phyloP scores from a whole-genome alignment of 2,113 vertebrate genomes.

The Colistium nudipinnis region DNA sequence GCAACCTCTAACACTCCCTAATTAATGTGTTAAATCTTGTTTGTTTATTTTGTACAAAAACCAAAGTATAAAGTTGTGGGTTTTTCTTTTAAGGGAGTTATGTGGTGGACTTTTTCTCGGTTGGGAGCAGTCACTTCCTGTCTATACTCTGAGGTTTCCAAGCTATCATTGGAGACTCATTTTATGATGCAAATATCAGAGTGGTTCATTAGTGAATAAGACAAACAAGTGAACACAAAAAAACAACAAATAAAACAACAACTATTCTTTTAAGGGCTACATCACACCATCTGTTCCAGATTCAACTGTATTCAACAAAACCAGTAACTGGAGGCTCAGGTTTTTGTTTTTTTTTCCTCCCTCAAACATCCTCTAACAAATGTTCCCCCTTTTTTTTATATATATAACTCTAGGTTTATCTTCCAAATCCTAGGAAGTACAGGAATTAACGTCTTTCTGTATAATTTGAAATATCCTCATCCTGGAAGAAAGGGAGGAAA shows the following conservation, averaged over 20 bases:
- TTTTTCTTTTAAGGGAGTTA: not conserved
- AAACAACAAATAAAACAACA: not conserved
- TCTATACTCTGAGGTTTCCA: not conserved
- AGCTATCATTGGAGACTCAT: not conserved
- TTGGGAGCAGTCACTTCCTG: conserved; percentile 3
- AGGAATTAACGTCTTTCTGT: conserved; percentile 1
- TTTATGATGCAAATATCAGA: not conserved
- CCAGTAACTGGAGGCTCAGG: no score
- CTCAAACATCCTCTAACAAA: not conserved
- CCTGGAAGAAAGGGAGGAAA: no score
- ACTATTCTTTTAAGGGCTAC: not conserved
- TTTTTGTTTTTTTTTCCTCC: conserved; percentile 5
- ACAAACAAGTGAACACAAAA: not conserved
- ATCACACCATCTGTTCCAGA: not conserved
- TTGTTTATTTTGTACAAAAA: not conserved
- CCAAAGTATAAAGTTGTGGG: not conserved
- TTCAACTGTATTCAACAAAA: not conserved
- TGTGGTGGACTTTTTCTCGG: not conserved
- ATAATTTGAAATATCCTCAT: conserved; percentile 8
- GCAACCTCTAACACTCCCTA: not conserved
- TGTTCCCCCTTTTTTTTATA: not conserved
- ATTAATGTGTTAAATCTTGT: not conserved
- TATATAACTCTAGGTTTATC: conserved; percentile 6
- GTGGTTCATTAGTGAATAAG: not conserved
- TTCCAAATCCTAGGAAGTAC: conserved; percentile 7